Evolutionary conservation across 2,797 vertebrate genomes (phyloP).

Genomic region (Philypnodon macrostomus): DNA sequence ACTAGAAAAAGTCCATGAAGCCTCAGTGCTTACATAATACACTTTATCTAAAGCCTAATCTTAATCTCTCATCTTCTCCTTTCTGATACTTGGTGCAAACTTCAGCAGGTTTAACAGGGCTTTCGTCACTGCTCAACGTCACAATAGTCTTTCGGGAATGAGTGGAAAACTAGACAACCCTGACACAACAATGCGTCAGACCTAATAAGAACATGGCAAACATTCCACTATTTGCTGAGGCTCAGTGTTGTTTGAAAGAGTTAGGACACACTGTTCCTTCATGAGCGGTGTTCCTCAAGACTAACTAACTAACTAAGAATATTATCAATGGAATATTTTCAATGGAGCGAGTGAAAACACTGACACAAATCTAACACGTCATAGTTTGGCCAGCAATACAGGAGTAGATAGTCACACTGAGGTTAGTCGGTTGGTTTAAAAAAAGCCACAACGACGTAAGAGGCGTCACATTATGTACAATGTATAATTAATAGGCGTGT

Average conservation of each 20-base stretch:
- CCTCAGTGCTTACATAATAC: too few species aligned
- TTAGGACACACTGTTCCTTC: background rate
- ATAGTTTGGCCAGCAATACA: slow-evolving; percentile 13
- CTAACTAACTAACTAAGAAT: slow-evolving; percentile 1
- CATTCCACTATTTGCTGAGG: background rate
- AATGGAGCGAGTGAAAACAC: slow-evolving; percentile 11
- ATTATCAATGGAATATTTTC: slow-evolving; percentile 4
- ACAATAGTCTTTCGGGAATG: background rate
- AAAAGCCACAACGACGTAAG: too few species aligned
- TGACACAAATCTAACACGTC: slow-evolving; percentile 30
- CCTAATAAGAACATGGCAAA: slow-evolving; percentile 1
- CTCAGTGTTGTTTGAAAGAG: background rate
- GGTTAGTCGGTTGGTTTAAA: slow-evolving; percentile 15
- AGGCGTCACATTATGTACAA: too few species aligned
- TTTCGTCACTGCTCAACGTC: background rate
- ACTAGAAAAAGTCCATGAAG: too few species aligned
- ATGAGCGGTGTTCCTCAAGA: background rate
- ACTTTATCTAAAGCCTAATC: too few species aligned
- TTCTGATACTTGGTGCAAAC: too few species aligned
- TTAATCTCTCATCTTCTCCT: too few species aligned
- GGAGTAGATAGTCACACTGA: slow-evolving; percentile 10
- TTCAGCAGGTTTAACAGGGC: too few species aligned
- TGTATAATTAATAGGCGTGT: too few species aligned
- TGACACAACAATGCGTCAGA: slow-evolving; percentile 1
- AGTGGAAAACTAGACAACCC: slow-evolving; percentile 6